Evolutionary conservation across 2,113 vertebrate species (phyloP), one percentile per base, ranked within the genome.

Genomic region (Macquaria australasica): DNA sequence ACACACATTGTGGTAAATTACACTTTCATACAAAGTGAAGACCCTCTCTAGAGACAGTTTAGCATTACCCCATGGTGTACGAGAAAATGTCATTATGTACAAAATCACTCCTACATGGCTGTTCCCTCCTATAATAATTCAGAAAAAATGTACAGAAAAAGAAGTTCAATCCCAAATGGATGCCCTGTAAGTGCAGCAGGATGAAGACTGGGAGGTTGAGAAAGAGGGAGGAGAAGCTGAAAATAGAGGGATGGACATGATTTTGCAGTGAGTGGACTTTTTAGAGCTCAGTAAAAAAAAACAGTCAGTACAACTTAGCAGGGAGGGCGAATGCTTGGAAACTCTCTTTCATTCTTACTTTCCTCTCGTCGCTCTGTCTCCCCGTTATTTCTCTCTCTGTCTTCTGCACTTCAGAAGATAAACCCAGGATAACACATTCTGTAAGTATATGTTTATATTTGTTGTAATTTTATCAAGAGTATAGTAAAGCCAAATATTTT

Each of bases 161-260:
- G 37, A 25, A 50, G 53, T 45, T 55, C 16, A 41, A 1, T 62
- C 31, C 45, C 20, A 73, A 56, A 82, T 59, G 43, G 20, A 41
- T 15, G 41, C 28, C 43, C 12, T 39, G 39, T 25, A 39, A 16
- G 16, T 69, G 34, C 62, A 69, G 31, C 50, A 69, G 64, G 69
- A 70, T 68, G 82, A 31, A 76, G n/a, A 48, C 37, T 79, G 78
- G 62, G 76, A 78, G 78, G 75, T 31, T 75, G 77, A 73, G 20
- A 59, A 85, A 81, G 88, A 85, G 91, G 95, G 89, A 91, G 95
- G 88, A 91, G 93, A 88, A 41, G 74, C 55, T 88, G 80, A 83
- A 83, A 90, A 87, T 73, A 72, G 86, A 88, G 91, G 93, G 85
- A 78, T 86, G 94, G 92, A 80, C 90, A 91, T 91, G 71, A 51